phyloP scores from a whole-genome alignment of 2,797 vertebrate genomes.

The Squalus acanthias region DNA sequence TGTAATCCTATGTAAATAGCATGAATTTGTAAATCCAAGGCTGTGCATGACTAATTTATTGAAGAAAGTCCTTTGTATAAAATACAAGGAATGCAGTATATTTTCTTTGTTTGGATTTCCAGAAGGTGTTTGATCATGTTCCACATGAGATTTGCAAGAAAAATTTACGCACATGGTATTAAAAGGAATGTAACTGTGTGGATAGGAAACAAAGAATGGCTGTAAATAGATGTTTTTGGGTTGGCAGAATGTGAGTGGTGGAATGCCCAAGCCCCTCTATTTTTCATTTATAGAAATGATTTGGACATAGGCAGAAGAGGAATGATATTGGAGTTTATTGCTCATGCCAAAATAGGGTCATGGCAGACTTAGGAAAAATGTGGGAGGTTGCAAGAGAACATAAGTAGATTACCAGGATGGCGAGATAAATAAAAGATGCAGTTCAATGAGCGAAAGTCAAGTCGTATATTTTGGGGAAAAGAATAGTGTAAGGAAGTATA shows the following conservation, averaged over 20 bases:
- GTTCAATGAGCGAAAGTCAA: not conserved
- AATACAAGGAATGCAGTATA: not conserved
- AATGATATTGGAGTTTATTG: not conserved
- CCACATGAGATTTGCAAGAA: too few relatives aligned
- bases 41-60: not conserved
- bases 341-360: not conserved
- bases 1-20: too few relatives aligned
- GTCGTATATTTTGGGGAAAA: not conserved
- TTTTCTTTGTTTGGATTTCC: too few relatives aligned
- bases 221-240: not conserved
- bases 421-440: not conserved
- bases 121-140: too few relatives aligned
- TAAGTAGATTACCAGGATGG: not conserved
- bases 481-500: not conserved
- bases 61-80: not conserved
- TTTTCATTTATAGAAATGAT: not conserved
- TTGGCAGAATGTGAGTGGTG: not conserved
- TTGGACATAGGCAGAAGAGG: not conserved
- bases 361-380: not conserved
- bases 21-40: too few relatives aligned
- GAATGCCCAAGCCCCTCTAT: not conserved
- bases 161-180: not conserved
- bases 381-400: not conserved
- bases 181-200: not conserved
- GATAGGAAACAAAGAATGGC: not conserved